Base-by-base conservation (phyloP, 2,888 invertebrate genomes). In the Tenthredo livida region DNA sequence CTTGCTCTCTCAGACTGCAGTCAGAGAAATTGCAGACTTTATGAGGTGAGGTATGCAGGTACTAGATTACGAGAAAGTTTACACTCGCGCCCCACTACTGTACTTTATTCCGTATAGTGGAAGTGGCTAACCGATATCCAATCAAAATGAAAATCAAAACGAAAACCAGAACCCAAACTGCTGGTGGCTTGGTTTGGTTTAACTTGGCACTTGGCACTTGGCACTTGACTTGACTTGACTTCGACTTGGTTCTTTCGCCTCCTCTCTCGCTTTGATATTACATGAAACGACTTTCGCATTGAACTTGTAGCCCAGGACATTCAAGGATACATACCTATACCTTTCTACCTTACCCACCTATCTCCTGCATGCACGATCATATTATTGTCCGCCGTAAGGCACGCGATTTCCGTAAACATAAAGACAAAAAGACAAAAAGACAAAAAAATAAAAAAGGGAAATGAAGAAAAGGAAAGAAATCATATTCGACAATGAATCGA, bases 241-340 rank as follows among this genome's bases (percentile, higher is more conserved):
- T 37, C 37, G 29, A 25, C 10, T 17, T 21, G 17, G 37, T 40
- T 17, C 37, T 33, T 40, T 67, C 33, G 2, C 17, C 33, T 12
- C n/a, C n/a, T n/a, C n/a, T n/a, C 25, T 47, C 43, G 77, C 25
- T 50, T 75, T 61, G 61, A 80, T 50, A 80, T 80, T 61, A 80
- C 58, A 61, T 58, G 78, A 40, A 80, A 58, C 78, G 85, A 86
- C 88, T 83, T 87, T 89, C 88, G 88, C 90, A 89, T 90, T 90
- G 90, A 90, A 90, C 90, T 90, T 90, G 89, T 83, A 75, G 40
- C 58, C 75, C 50, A 54, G 29, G 43, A 47, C 40, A 80, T 80
- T 85, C 85, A 85, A 85, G 85, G 85, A 85, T 85, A 80, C 47
- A 33, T 47, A 75, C 73, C 84, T 73, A 43, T 73, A 43, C 33